Evolutionary conservation across 2,113 vertebrate species (phyloP), one percentile per base, ranked within the genome.

Genomic region (Parotia lawesii): DNA sequence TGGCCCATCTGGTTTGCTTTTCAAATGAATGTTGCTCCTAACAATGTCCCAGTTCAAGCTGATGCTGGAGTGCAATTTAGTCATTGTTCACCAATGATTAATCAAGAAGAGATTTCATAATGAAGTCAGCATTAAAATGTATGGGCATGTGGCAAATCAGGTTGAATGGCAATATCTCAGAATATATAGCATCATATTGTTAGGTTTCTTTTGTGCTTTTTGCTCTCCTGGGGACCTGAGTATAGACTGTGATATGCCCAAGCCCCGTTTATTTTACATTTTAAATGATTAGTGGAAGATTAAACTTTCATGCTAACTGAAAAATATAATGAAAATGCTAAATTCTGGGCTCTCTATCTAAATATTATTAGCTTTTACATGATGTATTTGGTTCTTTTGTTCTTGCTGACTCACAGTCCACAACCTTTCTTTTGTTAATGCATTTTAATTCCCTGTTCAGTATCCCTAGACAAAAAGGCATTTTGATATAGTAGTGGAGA

Each of bases 301-400:
- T 95, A 95, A 96, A 96, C 89, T 91, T 96, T 85, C 84, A 94
- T 94, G 92, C 87, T 95, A 91, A 93, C 95, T 83, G 86, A 73
- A 94, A 94, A 94, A 89, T 79, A 89, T 91, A 97, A 96, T 94
- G 88, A 90, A 96, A 96, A 92, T 94, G 92, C 95, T 93, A 92
- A 93, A 90, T 94, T 96, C 82, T 95, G 64, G 60, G 54, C 56
- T 93, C 44, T 60, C 84, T 94, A 79, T 92, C 90, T 91, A 93
- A 96, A 96, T 94, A 94, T 96, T 96, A 92, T 96, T 96, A 94
- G 81, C 90, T 95, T 92, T 91, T 93, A 89, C 84, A 74, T 95
- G 93, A 89, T 92, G 47, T 67, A 77, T 95, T 94, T 96, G 37
- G 22, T 85, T 92, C 87, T 91, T 93, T 95, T 94, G 70, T 95